Percentiles rank a stretch among this genome's conserved stretches.
Conservation (phyloP, 2,113 vertebrate species). For the Gallinago undulata region DNA sequence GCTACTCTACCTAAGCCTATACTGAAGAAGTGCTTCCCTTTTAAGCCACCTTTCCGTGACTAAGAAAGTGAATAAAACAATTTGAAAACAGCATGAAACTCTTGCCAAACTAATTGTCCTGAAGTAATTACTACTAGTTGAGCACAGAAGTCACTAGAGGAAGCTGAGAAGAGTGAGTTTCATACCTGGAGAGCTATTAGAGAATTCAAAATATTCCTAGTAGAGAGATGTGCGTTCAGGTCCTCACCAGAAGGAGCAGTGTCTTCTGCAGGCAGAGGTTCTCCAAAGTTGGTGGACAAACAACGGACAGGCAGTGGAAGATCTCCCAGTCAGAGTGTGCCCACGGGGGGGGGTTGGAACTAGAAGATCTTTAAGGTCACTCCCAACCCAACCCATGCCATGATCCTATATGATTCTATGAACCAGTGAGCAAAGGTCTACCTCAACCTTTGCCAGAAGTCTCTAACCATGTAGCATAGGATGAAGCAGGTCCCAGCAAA, state of each 20-base stretch:
- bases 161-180: not conserved
- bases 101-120: not conserved
- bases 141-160: not conserved
- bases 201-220: not conserved
- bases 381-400: not conserved
- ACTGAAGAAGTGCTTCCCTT: not conserved
- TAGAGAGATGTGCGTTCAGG: rapidly evolving
- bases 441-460: not conserved
- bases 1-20: not conserved
- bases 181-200: not conserved
- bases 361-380: not conserved
- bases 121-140: not conserved
- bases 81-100: not conserved
- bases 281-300: rapidly evolving
- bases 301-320: not conserved
- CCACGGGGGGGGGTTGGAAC: not conserved
- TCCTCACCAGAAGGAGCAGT: not conserved
- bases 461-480: not conserved
- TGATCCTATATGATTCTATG: not conserved
- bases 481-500: not conserved
- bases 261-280: not conserved
- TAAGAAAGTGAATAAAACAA: not conserved
- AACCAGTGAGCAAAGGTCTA: rapidly evolving
- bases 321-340: not conserved
- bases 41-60: not conserved